Base-by-base conservation (phyloP, 2,113 vertebrate species). In the Pterocles burchelli region DNA sequence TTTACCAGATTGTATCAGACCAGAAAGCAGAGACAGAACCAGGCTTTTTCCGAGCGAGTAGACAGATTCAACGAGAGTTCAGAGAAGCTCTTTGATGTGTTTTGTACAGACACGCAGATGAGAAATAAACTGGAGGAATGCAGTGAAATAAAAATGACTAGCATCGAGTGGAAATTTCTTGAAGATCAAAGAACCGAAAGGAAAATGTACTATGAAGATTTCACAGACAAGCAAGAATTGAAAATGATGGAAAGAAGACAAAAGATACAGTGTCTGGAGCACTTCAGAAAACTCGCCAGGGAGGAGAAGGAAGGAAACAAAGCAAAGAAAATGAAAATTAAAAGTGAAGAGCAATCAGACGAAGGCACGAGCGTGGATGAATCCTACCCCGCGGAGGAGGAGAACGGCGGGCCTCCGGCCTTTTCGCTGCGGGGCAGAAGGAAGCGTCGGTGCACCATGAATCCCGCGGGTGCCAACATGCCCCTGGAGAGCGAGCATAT, bases 101-200 rank as follows among this genome's bases (percentile, higher is more conserved):
- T 97, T 62, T 97, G 97, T 61, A 45, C 88, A 25, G 97, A 97
- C 7, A 2, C 51, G 1, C 91, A 92, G 45, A 88, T 31, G 18
- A 97, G 97, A 61, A 94, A 96, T 83, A 97, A 97, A 88, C 89
- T 97, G 91, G 97, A 97, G 93, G 95, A 97, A 13, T 97, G 45
- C 86, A 97, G 95, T 66, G 95, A 96, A 10, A 55, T 97, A 74
- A 97, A 97, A 93, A 97, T 97, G 97, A 97, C 97, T 29, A 97
- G 94, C 62, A 95, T 94, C 1, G 97, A 97, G 89, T 96, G 97
- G 97, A 97, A 97, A 51, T 97, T 97, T 29, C 91, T 97, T 9
- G 97, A 97, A 93, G 97, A 97, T 91, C 97, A 97, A 36, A 97
- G 97, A 51, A 96, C 89, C 0, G 97, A 97, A 79, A 94, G 97